Evolutionary conservation across 2,113 vertebrate genomes (phyloP).

Genomic region (Nibea albiflora): DNA sequence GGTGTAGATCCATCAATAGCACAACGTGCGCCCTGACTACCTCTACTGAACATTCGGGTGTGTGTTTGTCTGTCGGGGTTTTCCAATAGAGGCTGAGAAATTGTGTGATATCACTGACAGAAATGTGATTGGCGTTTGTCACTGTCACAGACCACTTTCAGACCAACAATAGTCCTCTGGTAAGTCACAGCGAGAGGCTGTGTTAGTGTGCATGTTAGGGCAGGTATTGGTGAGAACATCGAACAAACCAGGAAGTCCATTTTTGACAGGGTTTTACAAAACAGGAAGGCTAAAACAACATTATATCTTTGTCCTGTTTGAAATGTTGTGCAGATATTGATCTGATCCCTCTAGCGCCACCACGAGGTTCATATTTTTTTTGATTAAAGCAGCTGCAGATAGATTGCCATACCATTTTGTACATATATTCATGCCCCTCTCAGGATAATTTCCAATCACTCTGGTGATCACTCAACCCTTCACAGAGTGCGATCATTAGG

Average conservation of each 20-base stretch:
- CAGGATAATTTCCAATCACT: not conserved
- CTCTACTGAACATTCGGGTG: not conserved
- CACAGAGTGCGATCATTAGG: not conserved
- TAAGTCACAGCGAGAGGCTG: constrained; percentile 3
- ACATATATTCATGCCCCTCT: not conserved
- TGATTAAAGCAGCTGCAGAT: too few species aligned
- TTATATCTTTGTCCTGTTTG: not conserved
- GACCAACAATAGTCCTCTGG: constrained; percentile 16
- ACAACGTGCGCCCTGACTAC: constrained; percentile 1
- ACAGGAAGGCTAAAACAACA: not conserved
- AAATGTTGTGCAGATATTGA: not conserved
- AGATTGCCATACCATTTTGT: not conserved
- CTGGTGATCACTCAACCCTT: not conserved
- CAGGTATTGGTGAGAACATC: not conserved
- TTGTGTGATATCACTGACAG: constrained; percentile 21
- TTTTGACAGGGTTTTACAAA: not conserved
- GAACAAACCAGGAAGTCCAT: not conserved
- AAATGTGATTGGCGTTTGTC: constrained; percentile 41
- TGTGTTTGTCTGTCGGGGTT: constrained; percentile 3
- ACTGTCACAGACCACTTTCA: constrained; percentile 12
- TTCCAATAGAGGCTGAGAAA: constrained; percentile 15
- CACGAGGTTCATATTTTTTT: not conserved
- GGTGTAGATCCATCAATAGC: constrained; percentile 21
- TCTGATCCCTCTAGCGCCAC: not conserved
- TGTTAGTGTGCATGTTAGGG: constrained; percentile 7